phyloP scores from a whole-genome alignment of 2,113 vertebrate species.

The Engystomops pustulosus region DNA sequence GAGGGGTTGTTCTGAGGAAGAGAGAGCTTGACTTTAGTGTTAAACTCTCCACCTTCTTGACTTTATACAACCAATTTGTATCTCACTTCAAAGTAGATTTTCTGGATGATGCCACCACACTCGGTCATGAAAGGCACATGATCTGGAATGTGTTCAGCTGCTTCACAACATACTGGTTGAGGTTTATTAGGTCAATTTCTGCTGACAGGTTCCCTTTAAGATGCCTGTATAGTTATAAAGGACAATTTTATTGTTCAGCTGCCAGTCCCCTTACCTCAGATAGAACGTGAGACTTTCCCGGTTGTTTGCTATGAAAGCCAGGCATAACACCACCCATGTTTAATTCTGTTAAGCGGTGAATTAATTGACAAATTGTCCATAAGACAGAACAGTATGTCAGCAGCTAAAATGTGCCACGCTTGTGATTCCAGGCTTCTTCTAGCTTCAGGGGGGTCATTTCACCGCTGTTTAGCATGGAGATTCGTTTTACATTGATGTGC shows the following conservation, averaged over 20 bases:
- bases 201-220: too few relatives aligned
- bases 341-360: constrained; percentile 45
- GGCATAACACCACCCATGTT: background rate
- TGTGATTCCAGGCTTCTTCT: constrained; percentile 38
- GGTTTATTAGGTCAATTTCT: too few relatives aligned
- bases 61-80: too few relatives aligned
- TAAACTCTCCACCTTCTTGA: too few relatives aligned
- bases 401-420: constrained; percentile 45
- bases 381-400: constrained; percentile 33
- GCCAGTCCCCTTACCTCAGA: background rate
- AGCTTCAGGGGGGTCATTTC: constrained; percentile 43
- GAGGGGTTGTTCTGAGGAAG: too few relatives aligned
- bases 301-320: background rate
- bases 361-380: constrained; percentile 47
- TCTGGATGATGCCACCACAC: too few relatives aligned
- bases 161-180: too few relatives aligned
- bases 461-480: constrained; percentile 1
- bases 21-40: too few relatives aligned
- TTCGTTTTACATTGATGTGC: constrained; percentile 39
- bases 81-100: too few relatives aligned
- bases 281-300: background rate
- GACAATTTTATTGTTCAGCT: background rate
- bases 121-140: too few relatives aligned
- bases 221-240: too few relatives aligned
- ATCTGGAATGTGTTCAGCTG: too few relatives aligned